Evolutionary conservation across 1,140 invertebrate species (phyloP), one percentile per base, ranked within the genome.

Genomic region (Andricus grossulariae): DNA sequence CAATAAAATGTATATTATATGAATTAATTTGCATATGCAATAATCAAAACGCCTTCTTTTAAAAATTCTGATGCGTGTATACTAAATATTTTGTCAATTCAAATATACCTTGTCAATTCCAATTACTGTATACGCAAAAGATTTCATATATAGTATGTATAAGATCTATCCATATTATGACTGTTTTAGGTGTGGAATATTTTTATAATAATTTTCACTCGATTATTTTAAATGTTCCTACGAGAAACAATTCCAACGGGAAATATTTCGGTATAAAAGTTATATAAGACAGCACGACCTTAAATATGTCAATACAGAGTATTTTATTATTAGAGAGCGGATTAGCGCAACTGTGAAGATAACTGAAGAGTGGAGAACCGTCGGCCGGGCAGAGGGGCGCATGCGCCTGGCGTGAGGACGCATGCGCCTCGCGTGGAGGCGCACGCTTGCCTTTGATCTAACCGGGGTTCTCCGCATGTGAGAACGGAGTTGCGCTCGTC

Each of bases 1-100:
- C 60, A 66, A 66, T 66, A 39, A 39, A 66, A 66, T 66, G 39
- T 66, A 66, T 66, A 66, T 66, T 66, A 66, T n/a, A 16, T 66
- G 60, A 66, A 66, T 32, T 66, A 21, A 66, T 66, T 66, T 66
- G 60, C 60, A 66, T 66, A 66, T 66, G 60, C 60, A 66, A 66
- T 66, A 66, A 66, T 66, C 39, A n/a, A 66, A 66, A 32, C 60
- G 25, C 25, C 25, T 39, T 45, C 16, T 18, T 54, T 54, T 10
- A n/a, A 54, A 0, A 54, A 18, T 54, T 54, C 10, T 19, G 18
- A 45, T 45, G n/a, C n/a, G n/a, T 12, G 13, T 52, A 52, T 45
- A 45, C 10, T 45, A 60, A 60, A 55, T 55, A 55, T 21, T 19
- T 55, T 21, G 52, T 55, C 52, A 55, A 55, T 55, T 18, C n/a